Conservation (phyloP, 2,888 invertebrate genomes). For the Megastigmus dorsalis region DNA sequence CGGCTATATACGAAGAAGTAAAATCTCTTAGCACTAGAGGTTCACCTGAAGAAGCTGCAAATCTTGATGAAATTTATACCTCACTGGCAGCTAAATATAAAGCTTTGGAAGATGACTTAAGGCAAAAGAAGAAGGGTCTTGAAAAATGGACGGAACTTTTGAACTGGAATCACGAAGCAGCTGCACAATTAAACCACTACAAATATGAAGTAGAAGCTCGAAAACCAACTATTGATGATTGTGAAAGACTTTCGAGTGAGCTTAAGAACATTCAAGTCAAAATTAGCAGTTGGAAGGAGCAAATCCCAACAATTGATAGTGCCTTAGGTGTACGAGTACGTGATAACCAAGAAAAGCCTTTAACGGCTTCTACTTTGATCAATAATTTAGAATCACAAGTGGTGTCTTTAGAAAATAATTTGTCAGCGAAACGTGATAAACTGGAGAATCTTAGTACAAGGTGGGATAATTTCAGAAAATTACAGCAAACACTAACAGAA, state of each 20-base stretch:
- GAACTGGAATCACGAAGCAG: conserved; percentile 87
- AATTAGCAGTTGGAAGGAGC: conserved; percentile 82
- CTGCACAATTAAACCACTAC: conserved; percentile 86
- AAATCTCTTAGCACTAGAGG: conserved; percentile 84
- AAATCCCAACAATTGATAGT: conserved; percentile 82
- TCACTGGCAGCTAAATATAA: conserved; percentile 86
- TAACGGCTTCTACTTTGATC: conserved; percentile 83
- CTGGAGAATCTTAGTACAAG: conserved; percentile 83
- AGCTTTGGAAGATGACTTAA: conserved; percentile 83
- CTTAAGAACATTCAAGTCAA: conserved; percentile 82
- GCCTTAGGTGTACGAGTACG: conserved; percentile 81
- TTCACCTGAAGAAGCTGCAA: conserved; percentile 84
- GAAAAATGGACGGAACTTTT: conserved; percentile 90
- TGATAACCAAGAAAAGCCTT: conserved; percentile 82
- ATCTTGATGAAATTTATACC: conserved; percentile 85
- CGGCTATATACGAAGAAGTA: conserved; percentile 87
- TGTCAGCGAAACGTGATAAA: conserved; percentile 81
- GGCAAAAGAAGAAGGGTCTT: conserved; percentile 83
- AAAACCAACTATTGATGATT: conserved; percentile 82
- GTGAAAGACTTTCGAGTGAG: conserved; percentile 82
- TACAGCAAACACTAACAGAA: conserved; percentile 83
- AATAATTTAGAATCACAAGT: conserved; percentile 84
- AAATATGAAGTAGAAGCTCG: conserved; percentile 87
- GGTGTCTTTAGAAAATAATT: conserved; percentile 80
- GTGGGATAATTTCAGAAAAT: conserved; percentile 85